These are phyloP conservation scores for Rhadina sibilatrix DNA, from an alignment of 2,113 vertebrate species.

Conservation along the genomic window DNA sequence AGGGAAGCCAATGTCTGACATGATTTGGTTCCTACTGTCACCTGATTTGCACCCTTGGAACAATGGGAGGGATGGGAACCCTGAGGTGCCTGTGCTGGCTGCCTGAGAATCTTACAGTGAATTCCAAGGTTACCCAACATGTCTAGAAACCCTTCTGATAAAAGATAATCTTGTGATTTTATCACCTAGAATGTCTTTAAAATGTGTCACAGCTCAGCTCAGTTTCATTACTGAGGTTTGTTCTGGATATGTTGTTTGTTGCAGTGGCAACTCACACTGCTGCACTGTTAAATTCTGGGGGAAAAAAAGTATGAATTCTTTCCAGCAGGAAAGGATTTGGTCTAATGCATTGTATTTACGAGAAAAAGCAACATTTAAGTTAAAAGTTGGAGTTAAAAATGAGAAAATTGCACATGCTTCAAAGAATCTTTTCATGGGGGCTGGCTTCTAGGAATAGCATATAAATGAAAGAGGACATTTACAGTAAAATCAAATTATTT, in stretches of 20 bases:
- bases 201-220: neutral
- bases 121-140: neutral
- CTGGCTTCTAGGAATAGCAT: neutral
- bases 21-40: neutral
- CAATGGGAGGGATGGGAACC: neutral
- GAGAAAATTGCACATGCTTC: neutral
- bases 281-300: neutral
- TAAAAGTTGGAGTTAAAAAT: neutral
- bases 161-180: neutral
- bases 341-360: neutral
- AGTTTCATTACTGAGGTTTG: neutral
- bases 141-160: neutral
- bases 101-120: neutral
- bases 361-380: neutral
- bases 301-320: neutral
- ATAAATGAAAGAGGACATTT: neutral
- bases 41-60: neutral
- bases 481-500: neutral
- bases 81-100: neutral
- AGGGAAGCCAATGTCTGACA: neutral
- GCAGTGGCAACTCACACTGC: neutral
- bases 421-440: neutral
- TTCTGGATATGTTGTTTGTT: neutral
- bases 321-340: neutral
- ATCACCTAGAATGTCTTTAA: neutral